These are phyloP conservation scores for Tetragonisca angustula DNA, from an alignment of 2,888 invertebrate genomes.

Conservation along the genomic window DNA sequence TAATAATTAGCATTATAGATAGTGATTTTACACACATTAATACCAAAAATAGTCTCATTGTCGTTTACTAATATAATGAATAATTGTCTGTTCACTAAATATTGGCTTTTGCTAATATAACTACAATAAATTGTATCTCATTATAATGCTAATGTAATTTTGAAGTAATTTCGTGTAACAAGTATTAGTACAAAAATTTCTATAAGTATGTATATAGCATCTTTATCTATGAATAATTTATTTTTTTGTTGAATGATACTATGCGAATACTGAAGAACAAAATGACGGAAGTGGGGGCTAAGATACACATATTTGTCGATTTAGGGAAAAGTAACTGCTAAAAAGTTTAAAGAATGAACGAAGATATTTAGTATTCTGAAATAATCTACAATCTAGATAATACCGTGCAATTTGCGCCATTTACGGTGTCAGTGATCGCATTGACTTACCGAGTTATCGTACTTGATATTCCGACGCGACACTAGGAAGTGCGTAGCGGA, in stretches of 20 bases:
- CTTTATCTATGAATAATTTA: slow-evolving; percentile 9
- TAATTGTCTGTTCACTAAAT: too few relatives aligned
- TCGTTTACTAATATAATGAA: too few relatives aligned
- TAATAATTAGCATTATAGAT: too few relatives aligned
- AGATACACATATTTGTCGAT: not conserved
- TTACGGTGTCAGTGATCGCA: slow-evolving; percentile 51
- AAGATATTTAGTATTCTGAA: not conserved
- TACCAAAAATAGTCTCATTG: too few relatives aligned
- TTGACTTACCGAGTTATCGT: slow-evolving; percentile 22
- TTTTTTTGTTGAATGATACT: not conserved
- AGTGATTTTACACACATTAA: too few relatives aligned
- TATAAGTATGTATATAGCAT: too few relatives aligned
- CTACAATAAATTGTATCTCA: not conserved
- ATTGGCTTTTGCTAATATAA: not conserved
- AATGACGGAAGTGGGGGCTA: not conserved
- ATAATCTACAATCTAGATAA: slow-evolving; percentile 1
- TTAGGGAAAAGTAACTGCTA: too few relatives aligned
- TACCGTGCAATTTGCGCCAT: slow-evolving; percentile 39
- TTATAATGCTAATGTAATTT: not conserved
- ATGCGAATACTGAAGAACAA: slow-evolving; percentile 4
- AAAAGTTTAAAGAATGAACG: too few relatives aligned
- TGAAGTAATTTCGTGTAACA: not conserved
- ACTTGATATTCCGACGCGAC: slow-evolving; percentile 76
- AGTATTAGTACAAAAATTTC: not conserved
- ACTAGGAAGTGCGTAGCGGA: slow-evolving; percentile 76